A percentile compares a stretch with the other conserved stretches of the same genome.
These are phyloP conservation scores for Philopedon plagiatum DNA, from an alignment of 2,888 invertebrate genomes.

Conservation along the genomic window DNA sequence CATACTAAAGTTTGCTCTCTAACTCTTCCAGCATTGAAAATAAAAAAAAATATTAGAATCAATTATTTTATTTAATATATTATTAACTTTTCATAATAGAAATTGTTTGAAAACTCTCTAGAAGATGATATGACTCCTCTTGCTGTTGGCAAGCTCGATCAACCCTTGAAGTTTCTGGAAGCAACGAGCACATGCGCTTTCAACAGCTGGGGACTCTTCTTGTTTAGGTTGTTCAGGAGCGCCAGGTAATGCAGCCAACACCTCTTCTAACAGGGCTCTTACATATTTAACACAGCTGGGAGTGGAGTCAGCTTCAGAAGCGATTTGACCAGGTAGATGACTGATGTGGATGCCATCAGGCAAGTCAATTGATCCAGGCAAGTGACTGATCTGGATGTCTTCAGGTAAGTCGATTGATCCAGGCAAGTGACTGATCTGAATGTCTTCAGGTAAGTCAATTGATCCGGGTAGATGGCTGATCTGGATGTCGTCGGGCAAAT, in stretches of 20 bases:
- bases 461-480: constrained; percentile 19
- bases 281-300: constrained; percentile 39
- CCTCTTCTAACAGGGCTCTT: constrained; percentile 30
- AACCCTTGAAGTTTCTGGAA: constrained; percentile 39
- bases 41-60: too few species aligned
- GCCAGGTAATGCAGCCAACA: constrained; percentile 26
- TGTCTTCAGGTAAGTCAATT: background rate
- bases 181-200: constrained; percentile 37
- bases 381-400: constrained; percentile 12
- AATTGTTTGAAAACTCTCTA: background rate
- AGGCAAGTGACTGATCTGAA: constrained; percentile 33
- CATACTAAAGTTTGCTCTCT: too few species aligned
- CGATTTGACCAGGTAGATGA: constrained; percentile 25
- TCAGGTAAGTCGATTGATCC: background rate
- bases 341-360: constrained; percentile 11
- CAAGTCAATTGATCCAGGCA: constrained; percentile 18
- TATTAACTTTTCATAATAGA: background rate
- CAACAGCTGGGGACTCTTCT: background rate
- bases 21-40: background rate
- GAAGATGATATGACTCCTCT: constrained; percentile 4
- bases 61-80: too few species aligned
- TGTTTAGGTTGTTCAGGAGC: background rate
- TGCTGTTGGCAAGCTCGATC: constrained; percentile 27
- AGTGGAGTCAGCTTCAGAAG: constrained; percentile 11
- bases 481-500: background rate